A percentile compares a stretch with the other conserved stretches of the same genome.
Conservation (phyloP, 2,113 vertebrate genomes). For the Pyxicephalus adspersus region DNA sequence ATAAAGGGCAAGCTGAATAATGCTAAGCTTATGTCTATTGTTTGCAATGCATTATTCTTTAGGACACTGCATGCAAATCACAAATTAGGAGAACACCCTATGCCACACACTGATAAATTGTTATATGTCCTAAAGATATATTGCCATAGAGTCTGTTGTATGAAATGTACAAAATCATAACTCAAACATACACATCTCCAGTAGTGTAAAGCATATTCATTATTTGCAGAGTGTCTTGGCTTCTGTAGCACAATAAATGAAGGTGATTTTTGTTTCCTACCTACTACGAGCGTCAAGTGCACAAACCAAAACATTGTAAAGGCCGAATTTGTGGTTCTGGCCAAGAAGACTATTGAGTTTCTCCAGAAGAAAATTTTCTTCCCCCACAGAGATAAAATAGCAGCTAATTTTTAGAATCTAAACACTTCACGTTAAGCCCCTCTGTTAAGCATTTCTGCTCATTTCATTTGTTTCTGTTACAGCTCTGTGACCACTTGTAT, state of each 20-base stretch:
- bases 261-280: too few species aligned
- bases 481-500: constrained; percentile 82
- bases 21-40: neutral
- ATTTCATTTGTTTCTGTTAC: constrained; percentile 63
- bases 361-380: constrained; percentile 62
- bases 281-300: neutral
- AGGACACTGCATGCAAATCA: neutral
- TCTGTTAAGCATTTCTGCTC: constrained; percentile 82
- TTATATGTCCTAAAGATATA: too few species aligned
- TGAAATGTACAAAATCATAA: neutral
- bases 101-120: too few species aligned
- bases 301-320: neutral
- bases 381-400: constrained; percentile 69
- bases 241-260: too few species aligned
- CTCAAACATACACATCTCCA: neutral
- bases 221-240: neutral
- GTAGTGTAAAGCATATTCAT: neutral
- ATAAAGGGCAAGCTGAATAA: too few species aligned
- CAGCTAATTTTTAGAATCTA: constrained; percentile 71
- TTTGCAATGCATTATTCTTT: neutral
- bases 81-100: neutral
- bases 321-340: constrained; percentile 18
- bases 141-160: neutral
- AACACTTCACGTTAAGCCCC: constrained; percentile 72
- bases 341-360: constrained; percentile 59